Base-by-base conservation (phyloP, 2,113 vertebrate species). In the Aspidoscelis tigris region DNA sequence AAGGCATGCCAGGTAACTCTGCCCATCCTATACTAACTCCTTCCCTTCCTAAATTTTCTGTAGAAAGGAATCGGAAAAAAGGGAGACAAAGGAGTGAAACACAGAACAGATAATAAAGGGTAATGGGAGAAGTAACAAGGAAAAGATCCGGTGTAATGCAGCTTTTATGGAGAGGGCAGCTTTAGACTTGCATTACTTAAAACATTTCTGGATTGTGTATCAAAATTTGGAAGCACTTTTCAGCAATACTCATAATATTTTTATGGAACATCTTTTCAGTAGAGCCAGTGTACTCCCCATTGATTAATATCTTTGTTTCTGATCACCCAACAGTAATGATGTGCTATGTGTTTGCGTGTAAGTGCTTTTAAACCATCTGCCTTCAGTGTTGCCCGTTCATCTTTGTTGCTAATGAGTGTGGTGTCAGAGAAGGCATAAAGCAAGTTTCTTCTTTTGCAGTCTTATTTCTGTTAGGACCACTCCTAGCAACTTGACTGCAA, bases 321-420 rank as follows among this genome's bases (percentile, higher is more conserved):
- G 9, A 1, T 14, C 14, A 14, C 69, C 16, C 33, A 10, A 14
- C 14, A 1, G 26, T 16, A 6, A 4, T 9, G 5, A 3, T 53
- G 18, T 7, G 69, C 2, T 50, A 41, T 20, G 24, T 18, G 53
- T 4, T 65, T 76, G 22, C 9, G 8, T 74, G 26, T 20, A 43
- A 44, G 2, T 69, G 26, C 8, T 16, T 74, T 74, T 61, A 70
- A 64, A 16, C 16, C 24, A 11, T 12, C 22, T 74, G 77, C 86
- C 81, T 87, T 87, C 79, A 80, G 83, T 61, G 74, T 78, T 82
- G 55, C 74, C 70, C 74, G 14, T 78, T 81, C 66, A 44, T 77
- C 55, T 74, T 78, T 24, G 73, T 70, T 73, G 50, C 70, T 72
- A 79, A 78, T 77, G 68, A 64, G 44, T n/a, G 79, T 44, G 71